Conservation (phyloP, 2,113 vertebrate genomes). For the Suricata suricatta region DNA sequence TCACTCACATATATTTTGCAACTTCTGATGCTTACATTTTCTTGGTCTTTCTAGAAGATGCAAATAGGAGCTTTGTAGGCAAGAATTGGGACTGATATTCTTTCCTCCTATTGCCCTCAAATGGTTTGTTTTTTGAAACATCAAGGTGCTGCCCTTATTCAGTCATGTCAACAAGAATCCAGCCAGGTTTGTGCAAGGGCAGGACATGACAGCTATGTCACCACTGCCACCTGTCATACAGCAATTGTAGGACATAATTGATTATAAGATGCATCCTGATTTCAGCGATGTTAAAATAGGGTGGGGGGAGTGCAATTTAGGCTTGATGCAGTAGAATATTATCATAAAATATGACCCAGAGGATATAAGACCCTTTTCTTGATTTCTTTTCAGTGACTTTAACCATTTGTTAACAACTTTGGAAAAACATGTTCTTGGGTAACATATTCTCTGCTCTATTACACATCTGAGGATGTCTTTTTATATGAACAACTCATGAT, state of each 20-base stretch:
- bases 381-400: not conserved
- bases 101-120: not conserved
- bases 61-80: not conserved
- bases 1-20: not conserved
- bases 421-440: not conserved
- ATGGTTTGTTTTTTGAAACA: not conserved
- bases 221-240: not conserved
- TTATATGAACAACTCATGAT: not conserved
- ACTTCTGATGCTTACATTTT: not conserved
- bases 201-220: not conserved
- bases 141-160: not conserved
- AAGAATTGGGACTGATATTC: not conserved
- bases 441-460: not conserved
- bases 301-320: not conserved
- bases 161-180: not conserved
- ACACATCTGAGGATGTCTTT: not conserved
- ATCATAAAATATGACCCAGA: not conserved
- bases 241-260: not conserved
- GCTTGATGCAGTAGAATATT: not conserved
- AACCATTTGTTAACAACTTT: not conserved
- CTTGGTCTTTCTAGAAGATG: not conserved
- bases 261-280: not conserved
- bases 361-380: not conserved
- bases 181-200: not conserved
- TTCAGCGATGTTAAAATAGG: not conserved